Evolutionary conservation across 2,888 invertebrate species (phyloP).

Genomic region (Rhamnusium bicolor): DNA sequence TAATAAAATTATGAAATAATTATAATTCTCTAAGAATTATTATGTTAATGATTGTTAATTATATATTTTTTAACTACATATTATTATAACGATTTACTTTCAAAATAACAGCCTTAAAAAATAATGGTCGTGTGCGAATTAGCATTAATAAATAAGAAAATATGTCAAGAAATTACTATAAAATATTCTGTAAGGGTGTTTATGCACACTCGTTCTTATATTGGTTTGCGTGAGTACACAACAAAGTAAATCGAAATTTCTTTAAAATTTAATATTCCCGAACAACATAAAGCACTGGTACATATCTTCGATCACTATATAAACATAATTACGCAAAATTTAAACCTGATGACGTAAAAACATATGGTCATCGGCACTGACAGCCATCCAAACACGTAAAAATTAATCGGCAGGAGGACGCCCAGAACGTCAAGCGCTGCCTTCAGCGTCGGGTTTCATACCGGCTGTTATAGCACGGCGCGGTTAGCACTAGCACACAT

Average conservation of each 20-base stretch:
- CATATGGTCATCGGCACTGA: neutral
- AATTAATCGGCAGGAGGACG: neutral
- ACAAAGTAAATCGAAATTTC: neutral
- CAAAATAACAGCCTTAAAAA: too few species aligned
- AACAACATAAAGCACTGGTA: neutral
- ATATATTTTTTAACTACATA: too few species aligned
- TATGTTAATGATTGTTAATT: too few species aligned
- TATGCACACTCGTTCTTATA: too few species aligned
- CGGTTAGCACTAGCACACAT: constrained; percentile 47
- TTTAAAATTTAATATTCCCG: neutral
- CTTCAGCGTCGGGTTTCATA: constrained; percentile 4
- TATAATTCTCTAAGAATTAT: too few species aligned
- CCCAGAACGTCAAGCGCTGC: constrained; percentile 18
- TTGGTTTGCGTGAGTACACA: neutral
- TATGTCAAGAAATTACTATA: too few species aligned
- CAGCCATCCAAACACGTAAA: neutral
- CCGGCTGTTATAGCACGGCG: constrained; percentile 46
- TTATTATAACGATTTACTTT: too few species aligned
- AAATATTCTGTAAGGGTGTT: too few species aligned
- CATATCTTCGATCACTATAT: neutral
- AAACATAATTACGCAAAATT: neutral
- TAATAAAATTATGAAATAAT: too few species aligned
- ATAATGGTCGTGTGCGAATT: too few species aligned
- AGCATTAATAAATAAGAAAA: too few species aligned
- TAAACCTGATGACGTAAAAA: constrained; percentile 1